Percentiles rank a stretch among this genome's conserved stretches.
These are phyloP conservation scores for Natrix natrix DNA, from an alignment of 2,797 vertebrate species.

Conservation along the genomic window DNA sequence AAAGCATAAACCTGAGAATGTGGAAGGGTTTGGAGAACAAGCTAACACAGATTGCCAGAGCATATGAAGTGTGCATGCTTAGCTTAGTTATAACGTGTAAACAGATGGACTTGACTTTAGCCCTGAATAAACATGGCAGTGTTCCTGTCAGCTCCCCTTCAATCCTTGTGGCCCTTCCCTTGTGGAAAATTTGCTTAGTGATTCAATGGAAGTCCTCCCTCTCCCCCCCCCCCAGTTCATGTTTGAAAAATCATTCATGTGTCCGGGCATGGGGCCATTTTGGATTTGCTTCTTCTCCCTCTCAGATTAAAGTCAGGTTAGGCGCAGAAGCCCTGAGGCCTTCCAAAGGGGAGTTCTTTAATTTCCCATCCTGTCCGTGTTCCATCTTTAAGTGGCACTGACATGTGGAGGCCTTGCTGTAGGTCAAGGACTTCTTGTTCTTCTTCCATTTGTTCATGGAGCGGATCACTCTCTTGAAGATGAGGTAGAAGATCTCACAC, in stretches of 20 bases:
- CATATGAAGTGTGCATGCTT: background rate
- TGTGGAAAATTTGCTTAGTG: background rate
- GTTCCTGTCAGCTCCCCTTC: background rate
- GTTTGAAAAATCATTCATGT: fast-evolving
- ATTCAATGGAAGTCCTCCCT: background rate
- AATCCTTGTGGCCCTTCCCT: background rate
- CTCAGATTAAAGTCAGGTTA: conserved; percentile 69
- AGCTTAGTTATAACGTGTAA: background rate
- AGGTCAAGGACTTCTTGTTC: conserved; percentile 58
- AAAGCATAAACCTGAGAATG: background rate
- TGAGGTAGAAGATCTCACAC: conserved; percentile 93
- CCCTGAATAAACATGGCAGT: background rate
- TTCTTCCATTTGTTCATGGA: conserved; percentile 68
- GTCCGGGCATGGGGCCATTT: background rate
- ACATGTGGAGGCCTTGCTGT: conserved; percentile 76
- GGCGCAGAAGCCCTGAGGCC: conserved; percentile 77
- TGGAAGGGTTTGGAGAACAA: background rate
- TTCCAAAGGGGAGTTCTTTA: conserved; percentile 50
- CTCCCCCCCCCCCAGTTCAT: background rate
- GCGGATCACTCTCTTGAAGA: conserved; percentile 77
- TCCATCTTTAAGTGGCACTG: conserved; percentile 66
- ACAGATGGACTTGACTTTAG: background rate
- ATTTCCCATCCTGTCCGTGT: conserved; percentile 65
- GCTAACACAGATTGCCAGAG: background rate
- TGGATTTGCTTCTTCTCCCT: background rate